These are phyloP conservation scores for Dromas ardeola DNA, from an alignment of 2,113 vertebrate genomes.

Conservation along the genomic window DNA sequence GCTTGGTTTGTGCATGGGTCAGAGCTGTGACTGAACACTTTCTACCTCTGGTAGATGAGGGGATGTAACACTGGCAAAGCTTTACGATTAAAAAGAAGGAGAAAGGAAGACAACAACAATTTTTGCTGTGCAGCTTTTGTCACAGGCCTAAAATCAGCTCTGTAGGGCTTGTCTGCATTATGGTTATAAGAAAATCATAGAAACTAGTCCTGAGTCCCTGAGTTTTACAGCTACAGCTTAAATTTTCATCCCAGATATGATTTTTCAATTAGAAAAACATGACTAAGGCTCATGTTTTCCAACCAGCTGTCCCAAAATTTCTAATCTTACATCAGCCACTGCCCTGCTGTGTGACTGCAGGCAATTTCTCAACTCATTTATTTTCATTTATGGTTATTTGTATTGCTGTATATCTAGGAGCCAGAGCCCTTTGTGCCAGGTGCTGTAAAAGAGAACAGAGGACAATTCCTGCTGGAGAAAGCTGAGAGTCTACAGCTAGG, in stretches of 20 bases:
- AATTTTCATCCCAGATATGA: conserved; percentile 51
- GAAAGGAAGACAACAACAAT: not conserved
- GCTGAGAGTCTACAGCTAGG: not conserved
- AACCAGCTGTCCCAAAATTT: conserved; percentile 55
- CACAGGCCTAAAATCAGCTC: not conserved
- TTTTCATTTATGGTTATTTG: conserved; percentile 64
- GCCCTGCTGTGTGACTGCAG: conserved; percentile 60
- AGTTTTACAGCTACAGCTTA: conserved; percentile 17
- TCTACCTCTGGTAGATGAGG: not conserved
- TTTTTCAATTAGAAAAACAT: conserved; percentile 66
- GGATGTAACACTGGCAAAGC: not conserved
- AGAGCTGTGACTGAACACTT: not conserved
- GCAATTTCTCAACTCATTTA: conserved; percentile 67
- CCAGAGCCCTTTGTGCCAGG: conserved; percentile 21
- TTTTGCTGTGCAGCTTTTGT: not conserved
- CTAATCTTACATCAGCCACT: conserved; percentile 63
- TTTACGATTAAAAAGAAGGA: not conserved
- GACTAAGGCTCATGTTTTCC: conserved; percentile 64
- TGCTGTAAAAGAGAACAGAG: not conserved
- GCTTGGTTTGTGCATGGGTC: not conserved
- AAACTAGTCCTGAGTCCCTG: not conserved
- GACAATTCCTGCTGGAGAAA: not conserved
- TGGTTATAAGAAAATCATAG: not conserved
- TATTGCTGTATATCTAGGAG: conserved; percentile 3
- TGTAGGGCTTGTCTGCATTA: not conserved